Base-by-base conservation (phyloP, 2,113 vertebrate genomes). In the Salvelinus sp. region DNA sequence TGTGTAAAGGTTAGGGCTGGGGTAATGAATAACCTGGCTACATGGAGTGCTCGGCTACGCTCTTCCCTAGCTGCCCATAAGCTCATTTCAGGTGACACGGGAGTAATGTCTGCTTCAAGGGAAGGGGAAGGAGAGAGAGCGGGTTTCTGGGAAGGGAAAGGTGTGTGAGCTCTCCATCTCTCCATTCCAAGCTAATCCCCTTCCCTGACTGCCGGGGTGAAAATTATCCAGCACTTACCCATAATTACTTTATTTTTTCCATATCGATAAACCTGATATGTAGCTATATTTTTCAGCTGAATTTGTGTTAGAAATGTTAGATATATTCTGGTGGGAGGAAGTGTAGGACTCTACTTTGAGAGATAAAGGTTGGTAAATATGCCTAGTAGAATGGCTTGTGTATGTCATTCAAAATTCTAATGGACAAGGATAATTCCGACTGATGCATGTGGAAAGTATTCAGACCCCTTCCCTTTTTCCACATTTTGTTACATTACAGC, bases 1-100 rank as follows among this genome's bases (percentile, higher is more conserved):
- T 91, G 86, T 92, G 91, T 91, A 93, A 92, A 93, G 92, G 92
- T 93, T 91, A 91, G 75, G 83, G 82, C 87, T 84, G 90, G 90
- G 90, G 90, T 92, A 93, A 92, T 92, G 90, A 93, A 89, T 89
- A 90, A 84, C 80, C 79, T 69, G 74, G 85, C 86, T 91, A 83
- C 91, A 86, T 80, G 82, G 88, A 88, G 87, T 28, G 30, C 87
- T 83, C 74, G 79, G 22, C 70, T 83, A 88, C 68, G 87, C 85
- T 89, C 85, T 81, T 79, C 86, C 87, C 90, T 85, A 91, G 87
- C 91, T 91, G 91, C 88, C 91, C 88, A 91, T 92, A 90, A 92
- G 91, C 91, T 92, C 90, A 91, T 92, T 92, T 91, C 84, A 87
- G 90, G 87, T 89, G 90, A 92, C 91, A 92, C 90, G 48, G 86